phyloP scores from a whole-genome alignment of 2,113 vertebrate genomes.

The Vireo altiloquus region DNA sequence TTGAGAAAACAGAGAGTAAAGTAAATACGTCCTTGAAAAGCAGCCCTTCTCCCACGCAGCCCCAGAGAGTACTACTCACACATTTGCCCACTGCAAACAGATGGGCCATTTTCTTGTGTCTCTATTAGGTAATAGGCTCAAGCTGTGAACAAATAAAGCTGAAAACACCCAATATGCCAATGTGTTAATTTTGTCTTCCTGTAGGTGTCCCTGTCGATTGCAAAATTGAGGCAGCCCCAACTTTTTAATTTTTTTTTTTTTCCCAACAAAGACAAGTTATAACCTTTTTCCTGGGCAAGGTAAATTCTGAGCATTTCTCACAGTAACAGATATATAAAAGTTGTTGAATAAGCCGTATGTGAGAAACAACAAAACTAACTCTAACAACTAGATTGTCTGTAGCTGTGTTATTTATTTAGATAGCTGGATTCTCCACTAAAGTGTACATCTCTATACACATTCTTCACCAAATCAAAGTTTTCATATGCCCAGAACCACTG shows the following conservation, averaged over 20 bases:
- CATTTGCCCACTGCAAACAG: conserved; percentile 64
- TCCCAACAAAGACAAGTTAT: background rate
- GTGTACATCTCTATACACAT: background rate
- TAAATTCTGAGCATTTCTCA: background rate
- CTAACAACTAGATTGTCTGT: background rate
- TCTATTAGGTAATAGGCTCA: conserved; percentile 70
- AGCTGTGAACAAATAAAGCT: conserved; percentile 70
- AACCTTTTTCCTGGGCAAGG: background rate
- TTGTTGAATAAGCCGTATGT: background rate
- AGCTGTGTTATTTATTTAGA: background rate
- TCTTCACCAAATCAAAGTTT: background rate
- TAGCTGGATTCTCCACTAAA: background rate
- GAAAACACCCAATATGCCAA: conserved; percentile 68
- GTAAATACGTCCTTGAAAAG: conserved; percentile 62
- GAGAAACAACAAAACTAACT: background rate
- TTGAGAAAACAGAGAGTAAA: conserved; percentile 66
- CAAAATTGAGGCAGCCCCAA: background rate
- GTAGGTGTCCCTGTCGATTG: conserved; percentile 61
- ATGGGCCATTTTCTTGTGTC: conserved; percentile 67
- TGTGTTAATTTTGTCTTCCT: conserved; percentile 57
- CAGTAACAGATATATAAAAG: background rate
- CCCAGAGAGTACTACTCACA: conserved; percentile 51
- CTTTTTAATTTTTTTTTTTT: background rate
- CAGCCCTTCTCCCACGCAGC: conserved; percentile 52
- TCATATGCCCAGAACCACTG: background rate